Evolutionary conservation across 2,888 invertebrate species (phyloP), one percentile per base, ranked within the genome.

Genomic region (Tetragonula carbonaria): DNA sequence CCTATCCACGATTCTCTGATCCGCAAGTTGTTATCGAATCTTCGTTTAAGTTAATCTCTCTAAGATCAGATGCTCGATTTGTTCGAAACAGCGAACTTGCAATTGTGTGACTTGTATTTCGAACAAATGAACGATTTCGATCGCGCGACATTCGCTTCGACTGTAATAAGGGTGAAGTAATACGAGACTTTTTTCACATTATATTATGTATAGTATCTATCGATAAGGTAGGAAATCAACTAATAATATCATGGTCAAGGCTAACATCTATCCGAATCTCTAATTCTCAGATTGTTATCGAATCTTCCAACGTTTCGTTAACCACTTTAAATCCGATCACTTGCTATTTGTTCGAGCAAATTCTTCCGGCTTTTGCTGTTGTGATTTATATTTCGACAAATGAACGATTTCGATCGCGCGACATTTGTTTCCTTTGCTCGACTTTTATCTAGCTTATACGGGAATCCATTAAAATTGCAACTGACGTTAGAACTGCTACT

Each of bases 1-100:
- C 57, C 62, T 81, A 77, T 74, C 75, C 71, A 45, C 45, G 77
- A 71, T 59, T 59, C 76, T 74, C 21, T 67, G 70, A 51, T 53
- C 70, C 55, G 13, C 45, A 23, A 33, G 59, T 77, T 71, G 74
- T 76, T 83, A 81, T 77, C 80, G 50, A 63, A 59, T 66, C 21
- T 63, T 77, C 67, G 57, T 62, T 50, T 68, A 67, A 33, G 75
- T 74, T 80, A 72, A 68, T 74, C 63, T 68, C 75, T 45, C 51
- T 45, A 38, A 45, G 45, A 45, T 0, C 45, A 45, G 45, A 45
- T 45, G 45, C 45, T 45, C 28, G 8, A 45, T 45, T 45, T 45
- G 45, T 11, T 45, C 45, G 45, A 45, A 45, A 8, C 45, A 45
- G 0, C 1, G 33, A 33, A 33, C 8, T 45, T 1, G 45, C 8